These are phyloP conservation scores for Synodontis membranacea DNA, from an alignment of 2,113 vertebrate species.

Conservation along the genomic window DNA sequence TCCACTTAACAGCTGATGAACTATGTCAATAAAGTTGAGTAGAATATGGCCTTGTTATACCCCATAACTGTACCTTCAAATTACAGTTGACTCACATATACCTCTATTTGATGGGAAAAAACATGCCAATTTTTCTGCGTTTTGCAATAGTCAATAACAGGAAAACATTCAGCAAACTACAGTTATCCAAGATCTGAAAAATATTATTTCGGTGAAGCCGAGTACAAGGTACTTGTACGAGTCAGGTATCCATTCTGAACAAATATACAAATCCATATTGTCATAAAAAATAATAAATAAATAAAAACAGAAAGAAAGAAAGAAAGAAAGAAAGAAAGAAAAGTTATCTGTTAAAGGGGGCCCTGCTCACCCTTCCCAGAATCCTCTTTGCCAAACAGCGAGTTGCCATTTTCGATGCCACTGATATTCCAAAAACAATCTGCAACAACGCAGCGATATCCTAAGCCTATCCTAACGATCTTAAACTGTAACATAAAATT, in stretches of 20 bases:
- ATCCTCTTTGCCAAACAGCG: too few relatives aligned
- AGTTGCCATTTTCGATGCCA: too few relatives aligned
- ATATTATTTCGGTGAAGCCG: not conserved
- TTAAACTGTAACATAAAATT: too few relatives aligned
- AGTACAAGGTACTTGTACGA: not conserved
- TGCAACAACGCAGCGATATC: too few relatives aligned
- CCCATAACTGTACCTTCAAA: not conserved
- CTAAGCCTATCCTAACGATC: too few relatives aligned
- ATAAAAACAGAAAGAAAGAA: not conserved
- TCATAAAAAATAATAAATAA: too few relatives aligned
- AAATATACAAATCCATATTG: not conserved
- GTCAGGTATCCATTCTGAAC: not conserved
- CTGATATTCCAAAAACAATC: too few relatives aligned
- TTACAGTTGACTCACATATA: not conserved
- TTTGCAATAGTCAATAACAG: not conserved
- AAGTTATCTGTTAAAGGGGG: too few relatives aligned
- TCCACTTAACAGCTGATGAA: not conserved
- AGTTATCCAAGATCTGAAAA: not conserved
- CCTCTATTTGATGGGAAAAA: not conserved
- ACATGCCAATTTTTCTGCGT: not conserved
- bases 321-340: too few relatives aligned
- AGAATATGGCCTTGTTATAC: not conserved
- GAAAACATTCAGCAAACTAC: not conserved
- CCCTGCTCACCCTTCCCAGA: too few relatives aligned
- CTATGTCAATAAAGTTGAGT: not conserved